Evolutionary conservation across 2,113 vertebrate species (phyloP), one percentile per base, ranked within the genome.

Genomic region (Cebidichthys violaceus): DNA sequence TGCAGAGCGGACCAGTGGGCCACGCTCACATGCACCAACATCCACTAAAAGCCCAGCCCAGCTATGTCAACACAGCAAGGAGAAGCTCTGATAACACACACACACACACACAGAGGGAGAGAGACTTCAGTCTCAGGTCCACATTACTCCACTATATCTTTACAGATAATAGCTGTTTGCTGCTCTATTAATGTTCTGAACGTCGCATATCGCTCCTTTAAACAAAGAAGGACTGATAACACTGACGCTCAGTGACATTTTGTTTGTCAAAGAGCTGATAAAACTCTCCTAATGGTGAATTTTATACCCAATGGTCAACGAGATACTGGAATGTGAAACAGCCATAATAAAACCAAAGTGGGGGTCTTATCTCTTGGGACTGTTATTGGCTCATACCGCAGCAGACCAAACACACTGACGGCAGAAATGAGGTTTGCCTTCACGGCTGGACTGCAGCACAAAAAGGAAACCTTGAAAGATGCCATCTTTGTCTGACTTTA

Each of bases 391-490:
- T 84, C 70, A 55, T 29, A 18, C 65, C n/a, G 27, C 43, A 70
- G 62, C 5, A 35, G 24, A 50, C 55, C 76, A 84, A 70, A 82
- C 61, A 57, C 35, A 47, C 45, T 60, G 71, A 78, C n/a, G 33
- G 67, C 68, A 74, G 70, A 27, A 72, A 77, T 20, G 20, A 14
- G 54, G 24, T 61, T n/a, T 33, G 62, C 41, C 31, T 65, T 39
- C 31, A 66, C 70, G 57, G 43, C 71, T 62, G 54, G 47, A 47
- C 29, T 18, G 4, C 14, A 61, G 52, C 69, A 37, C 31, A 57
- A 66, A 66, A 77, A 79, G n/a, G 59, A 69, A 79, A 64, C 62
- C 4, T 83, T 64, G 50, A 35, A 82, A 66, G 57, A 72, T 31
- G 33, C 35, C 2, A 20, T 70, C 24, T 35, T 78, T 57, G 59